A percentile compares a stretch with the other conserved stretches of the same genome.
Evolutionary conservation across 2,113 vertebrate species (phyloP).

Genomic region (Ursus arctos): DNA sequence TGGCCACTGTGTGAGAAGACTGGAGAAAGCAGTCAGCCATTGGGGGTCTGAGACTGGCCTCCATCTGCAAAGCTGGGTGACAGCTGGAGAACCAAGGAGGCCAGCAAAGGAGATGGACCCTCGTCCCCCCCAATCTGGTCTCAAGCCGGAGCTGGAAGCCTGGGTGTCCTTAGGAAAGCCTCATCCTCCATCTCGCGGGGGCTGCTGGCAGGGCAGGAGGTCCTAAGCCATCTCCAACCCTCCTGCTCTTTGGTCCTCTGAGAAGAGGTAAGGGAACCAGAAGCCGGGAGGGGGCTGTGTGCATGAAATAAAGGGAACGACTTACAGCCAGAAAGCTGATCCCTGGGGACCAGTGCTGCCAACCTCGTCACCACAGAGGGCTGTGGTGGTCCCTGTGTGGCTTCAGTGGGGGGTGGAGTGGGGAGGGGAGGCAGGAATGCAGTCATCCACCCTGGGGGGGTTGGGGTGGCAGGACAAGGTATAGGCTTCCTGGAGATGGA

Average conservation of each 20-base stretch:
- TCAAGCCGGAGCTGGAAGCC: neutral
- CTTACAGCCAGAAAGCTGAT: neutral
- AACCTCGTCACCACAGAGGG: neutral
- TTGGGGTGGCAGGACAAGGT: neutral
- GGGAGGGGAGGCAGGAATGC: no score
- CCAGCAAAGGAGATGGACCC: neutral
- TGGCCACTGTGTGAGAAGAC: neutral
- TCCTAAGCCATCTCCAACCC: neutral
- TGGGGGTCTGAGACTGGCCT: neutral
- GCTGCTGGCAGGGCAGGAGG: neutral
- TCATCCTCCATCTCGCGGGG: neutral
- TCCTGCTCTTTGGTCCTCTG: neutral
- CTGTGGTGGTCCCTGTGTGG: neutral
- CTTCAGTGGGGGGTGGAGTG: rapidly evolving
- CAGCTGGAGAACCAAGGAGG: neutral
- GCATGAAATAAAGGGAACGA: neutral
- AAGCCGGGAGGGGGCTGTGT: neutral
- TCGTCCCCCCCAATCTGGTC: neutral
- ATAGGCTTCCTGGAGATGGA: neutral
- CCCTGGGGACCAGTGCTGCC: neutral
- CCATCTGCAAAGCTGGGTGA: no score
- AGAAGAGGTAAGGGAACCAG: neutral
- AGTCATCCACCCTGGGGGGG: neutral
- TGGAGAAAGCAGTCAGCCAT: neutral
- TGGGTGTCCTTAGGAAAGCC: neutral